These are phyloP conservation scores for Mirounga angustirostris DNA, from an alignment of 2,113 vertebrate genomes.

Conservation along the genomic window DNA sequence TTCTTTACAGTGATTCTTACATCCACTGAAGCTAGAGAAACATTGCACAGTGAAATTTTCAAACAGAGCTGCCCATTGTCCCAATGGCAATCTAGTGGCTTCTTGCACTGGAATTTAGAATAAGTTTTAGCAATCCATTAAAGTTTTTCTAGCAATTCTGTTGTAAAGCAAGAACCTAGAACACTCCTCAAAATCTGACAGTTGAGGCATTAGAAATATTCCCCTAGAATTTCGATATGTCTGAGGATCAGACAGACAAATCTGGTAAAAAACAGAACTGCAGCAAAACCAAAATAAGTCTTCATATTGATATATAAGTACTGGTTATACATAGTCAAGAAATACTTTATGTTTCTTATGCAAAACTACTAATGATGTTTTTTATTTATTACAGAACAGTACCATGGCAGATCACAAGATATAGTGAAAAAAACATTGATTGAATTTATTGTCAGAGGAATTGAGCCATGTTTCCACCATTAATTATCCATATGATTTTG, in stretches of 20 bases:
- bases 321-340: not conserved
- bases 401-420: not conserved
- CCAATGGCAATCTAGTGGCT: not conserved
- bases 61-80: not conserved
- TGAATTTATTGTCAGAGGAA: not conserved
- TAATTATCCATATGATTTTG: not conserved
- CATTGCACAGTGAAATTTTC: not conserved
- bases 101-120: not conserved
- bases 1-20: not conserved
- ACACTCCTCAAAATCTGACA: not conserved
- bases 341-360: not conserved
- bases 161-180: not conserved
- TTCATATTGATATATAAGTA: not conserved
- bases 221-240: not conserved
- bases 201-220: not conserved
- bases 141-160: not conserved
- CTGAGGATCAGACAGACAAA: not conserved
- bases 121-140: not conserved
- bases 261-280: not conserved
- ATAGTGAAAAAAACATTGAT: not conserved
- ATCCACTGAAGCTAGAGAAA: not conserved
- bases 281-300: not conserved
- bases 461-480: not conserved
- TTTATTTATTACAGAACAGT: not conserved
- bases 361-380: not conserved